Conservation (phyloP, 2,888 invertebrate species). For the Platycnemis pennipes region DNA sequence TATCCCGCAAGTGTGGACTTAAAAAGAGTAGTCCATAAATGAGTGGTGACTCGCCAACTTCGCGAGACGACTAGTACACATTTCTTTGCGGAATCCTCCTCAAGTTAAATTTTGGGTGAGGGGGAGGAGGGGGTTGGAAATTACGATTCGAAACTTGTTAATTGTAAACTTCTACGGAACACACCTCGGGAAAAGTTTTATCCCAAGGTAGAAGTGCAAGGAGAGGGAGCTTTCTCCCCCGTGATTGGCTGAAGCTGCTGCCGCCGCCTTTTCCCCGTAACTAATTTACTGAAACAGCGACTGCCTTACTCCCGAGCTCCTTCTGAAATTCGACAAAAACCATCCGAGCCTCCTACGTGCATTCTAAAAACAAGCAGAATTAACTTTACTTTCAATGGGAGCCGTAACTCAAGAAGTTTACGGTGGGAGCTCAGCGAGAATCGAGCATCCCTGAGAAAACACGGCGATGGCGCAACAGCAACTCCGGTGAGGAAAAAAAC, state of each 20-base stretch:
- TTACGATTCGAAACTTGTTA: constrained; percentile 32
- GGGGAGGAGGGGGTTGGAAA: neutral
- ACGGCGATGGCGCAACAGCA: neutral
- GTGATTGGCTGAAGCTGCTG: neutral
- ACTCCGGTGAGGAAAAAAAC: neutral
- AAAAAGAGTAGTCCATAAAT: neutral
- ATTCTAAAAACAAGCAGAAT: neutral
- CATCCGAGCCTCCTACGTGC: neutral
- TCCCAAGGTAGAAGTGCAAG: neutral
- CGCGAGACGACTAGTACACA: constrained; percentile 2
- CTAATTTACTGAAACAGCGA: constrained; percentile 21
- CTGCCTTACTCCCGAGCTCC: neutral
- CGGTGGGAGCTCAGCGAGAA: neutral
- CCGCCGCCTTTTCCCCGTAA: neutral
- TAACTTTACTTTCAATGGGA: constrained; percentile 21
- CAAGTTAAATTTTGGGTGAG: neutral
- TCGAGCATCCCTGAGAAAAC: neutral
- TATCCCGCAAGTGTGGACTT: neutral
- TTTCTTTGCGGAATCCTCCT: neutral
- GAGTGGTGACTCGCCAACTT: neutral
- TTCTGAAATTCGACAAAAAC: constrained; percentile 15
- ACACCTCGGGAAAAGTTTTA: neutral
- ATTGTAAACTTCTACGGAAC: constrained; percentile 23
- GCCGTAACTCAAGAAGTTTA: constrained; percentile 7
- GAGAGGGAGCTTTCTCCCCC: neutral